Evolutionary conservation across 2,113 vertebrate species (phyloP), one percentile per base, ranked within the genome.

Genomic region (Salminus brasiliensis): DNA sequence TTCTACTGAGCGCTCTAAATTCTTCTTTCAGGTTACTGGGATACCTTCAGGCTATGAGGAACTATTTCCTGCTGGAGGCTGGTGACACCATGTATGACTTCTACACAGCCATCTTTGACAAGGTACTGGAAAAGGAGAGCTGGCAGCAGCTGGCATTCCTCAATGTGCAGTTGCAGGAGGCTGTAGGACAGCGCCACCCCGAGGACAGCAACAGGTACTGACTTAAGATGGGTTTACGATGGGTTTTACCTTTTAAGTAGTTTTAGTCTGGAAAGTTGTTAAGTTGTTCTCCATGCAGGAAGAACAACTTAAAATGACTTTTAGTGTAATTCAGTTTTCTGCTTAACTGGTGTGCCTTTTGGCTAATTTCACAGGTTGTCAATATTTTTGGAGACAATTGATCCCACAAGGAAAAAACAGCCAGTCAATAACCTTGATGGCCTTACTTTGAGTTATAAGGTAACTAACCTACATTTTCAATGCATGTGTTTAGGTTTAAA

Each of bases 31-130:
- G 98, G 84, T 87, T 99, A 62, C 91, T 98, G 77, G 98, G 97
- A 47, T 98, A 97, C 87, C 94, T 99, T 52, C 97, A 99, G 52
- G 96, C 98, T 25, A 99, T 99, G 98, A 96, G 98, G 78, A 98
- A 98, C 88, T 98, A 98, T 86, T 99, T 99, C 87, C 92, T 99
- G 74, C 93, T 99, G 89, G 98, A 99, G 90, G 97, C 97, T n/a
- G 98, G 98, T 34, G 97, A 99, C 91, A 98, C 97, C 39, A 99
- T 99, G 97, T 99, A 98, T 80, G 97, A 99, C 86, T 99, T 99
- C 88, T 99, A 98, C 87, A 98, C 97, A 0, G 95, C 97, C 41
- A 98, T 99, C 89, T 99, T 99, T 92, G 98, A 98, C 81, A 98
- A 98, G 88, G 97, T 98, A 80, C 93, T 95, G 89, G 96, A 99